These are phyloP conservation scores for Phaethornis superciliosus DNA, from an alignment of 2,113 vertebrate genomes.

Conservation along the genomic window DNA sequence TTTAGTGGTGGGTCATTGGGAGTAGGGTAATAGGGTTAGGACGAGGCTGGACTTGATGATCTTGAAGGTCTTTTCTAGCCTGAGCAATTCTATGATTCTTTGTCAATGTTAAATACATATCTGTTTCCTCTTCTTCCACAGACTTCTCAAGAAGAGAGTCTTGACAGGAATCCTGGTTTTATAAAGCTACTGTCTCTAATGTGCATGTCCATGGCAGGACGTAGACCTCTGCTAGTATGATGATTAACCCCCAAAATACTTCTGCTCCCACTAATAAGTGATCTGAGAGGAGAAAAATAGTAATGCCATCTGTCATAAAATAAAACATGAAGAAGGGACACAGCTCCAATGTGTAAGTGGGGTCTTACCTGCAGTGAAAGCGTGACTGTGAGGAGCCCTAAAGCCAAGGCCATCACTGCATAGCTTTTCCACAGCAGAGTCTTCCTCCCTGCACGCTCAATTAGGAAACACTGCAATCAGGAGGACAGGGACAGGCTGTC, in stretches of 20 bases:
- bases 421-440: constrained; percentile 74
- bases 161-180: background rate
- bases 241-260: background rate
- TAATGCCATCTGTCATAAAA: background rate
- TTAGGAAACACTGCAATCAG: constrained; percentile 75
- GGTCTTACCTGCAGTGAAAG: constrained; percentile 79
- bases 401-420: constrained; percentile 64
- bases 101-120: background rate
- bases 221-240: background rate
- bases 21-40: too few species aligned
- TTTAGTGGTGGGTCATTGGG: too few species aligned
- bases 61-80: too few species aligned
- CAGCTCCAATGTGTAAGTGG: background rate
- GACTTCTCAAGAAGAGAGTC: background rate
- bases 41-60: too few species aligned
- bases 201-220: background rate
- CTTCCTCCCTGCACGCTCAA: constrained; percentile 77
- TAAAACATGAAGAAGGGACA: background rate
- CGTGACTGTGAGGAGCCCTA: constrained; percentile 78
- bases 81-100: too few species aligned
- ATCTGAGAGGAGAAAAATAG: background rate
- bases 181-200: background rate
- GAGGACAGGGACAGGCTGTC: background rate
- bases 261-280: background rate
- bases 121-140: background rate